phyloP scores from a whole-genome alignment of 2,888 invertebrate genomes.

The Loripinus fragilis region DNA sequence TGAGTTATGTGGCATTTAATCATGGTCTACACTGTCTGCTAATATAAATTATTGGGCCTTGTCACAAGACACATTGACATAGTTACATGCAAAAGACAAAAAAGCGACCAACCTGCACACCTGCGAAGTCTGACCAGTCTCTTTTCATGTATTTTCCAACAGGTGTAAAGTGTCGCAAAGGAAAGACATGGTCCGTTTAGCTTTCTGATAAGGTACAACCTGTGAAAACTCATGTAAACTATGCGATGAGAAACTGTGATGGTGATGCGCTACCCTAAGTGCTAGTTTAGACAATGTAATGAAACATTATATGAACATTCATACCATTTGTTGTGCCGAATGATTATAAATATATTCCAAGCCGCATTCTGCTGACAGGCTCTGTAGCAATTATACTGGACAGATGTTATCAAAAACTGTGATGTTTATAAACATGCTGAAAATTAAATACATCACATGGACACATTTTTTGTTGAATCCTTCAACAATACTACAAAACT shows the following conservation, averaged over 20 bases:
- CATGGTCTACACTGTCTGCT: too few species aligned
- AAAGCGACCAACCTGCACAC: too few species aligned
- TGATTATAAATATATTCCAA: constrained; percentile 38
- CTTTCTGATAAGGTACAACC: constrained; percentile 21
- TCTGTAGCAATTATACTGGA: constrained; percentile 3
- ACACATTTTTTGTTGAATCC: constrained; percentile 38
- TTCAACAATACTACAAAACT: constrained; percentile 43
- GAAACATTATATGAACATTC: constrained; percentile 16
- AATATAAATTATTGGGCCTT: too few species aligned
- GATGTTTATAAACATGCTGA: not conserved
- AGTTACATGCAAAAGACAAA: too few species aligned
- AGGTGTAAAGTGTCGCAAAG: constrained; percentile 12
- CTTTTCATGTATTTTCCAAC: too few species aligned
- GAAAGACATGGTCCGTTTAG: constrained; percentile 14
- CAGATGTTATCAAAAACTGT: constrained; percentile 1
- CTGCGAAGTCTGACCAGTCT: too few species aligned
- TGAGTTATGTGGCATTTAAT: too few species aligned
- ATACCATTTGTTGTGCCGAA: constrained; percentile 9
- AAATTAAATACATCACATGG: constrained; percentile 11
- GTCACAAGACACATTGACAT: too few species aligned
- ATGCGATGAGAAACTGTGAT: constrained; percentile 9
- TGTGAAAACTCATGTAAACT: constrained; percentile 22
- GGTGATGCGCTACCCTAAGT: not conserved
- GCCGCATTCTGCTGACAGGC: constrained; percentile 17
- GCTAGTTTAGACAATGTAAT: constrained; percentile 17